Percentiles rank a stretch among this genome's conserved stretches.
These are phyloP conservation scores for Schrankia costaestrigalis DNA, from an alignment of 2,888 invertebrate genomes.

Conservation along the genomic window DNA sequence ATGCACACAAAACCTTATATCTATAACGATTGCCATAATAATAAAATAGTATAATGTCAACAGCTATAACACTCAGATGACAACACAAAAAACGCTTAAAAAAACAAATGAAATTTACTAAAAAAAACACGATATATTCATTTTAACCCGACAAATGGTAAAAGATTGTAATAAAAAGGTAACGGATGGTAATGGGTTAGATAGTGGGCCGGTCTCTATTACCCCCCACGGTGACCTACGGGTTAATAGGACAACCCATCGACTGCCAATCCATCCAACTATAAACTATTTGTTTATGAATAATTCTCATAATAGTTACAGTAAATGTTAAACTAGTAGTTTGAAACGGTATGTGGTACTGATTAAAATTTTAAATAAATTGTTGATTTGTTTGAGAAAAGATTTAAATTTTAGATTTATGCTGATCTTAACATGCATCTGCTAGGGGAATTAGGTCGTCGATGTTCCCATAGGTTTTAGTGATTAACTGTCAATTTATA, in stretches of 20 bases:
- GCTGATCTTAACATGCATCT: slow-evolving; percentile 12
- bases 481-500: slow-evolving; percentile 1
- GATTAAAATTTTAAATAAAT: slow-evolving; percentile 24
- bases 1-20: slow-evolving; percentile 10
- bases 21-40: slow-evolving; percentile 15
- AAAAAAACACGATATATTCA: slow-evolving; percentile 17
- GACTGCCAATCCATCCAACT: slow-evolving; percentile 9
- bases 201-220: slow-evolving; percentile 27
- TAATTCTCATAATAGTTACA: slow-evolving; percentile 28
- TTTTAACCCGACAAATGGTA: slow-evolving; percentile 42
- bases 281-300: slow-evolving; percentile 38
- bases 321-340: slow-evolving; percentile 17
- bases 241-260: slow-evolving; percentile 21
- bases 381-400: slow-evolving; percentile 9
- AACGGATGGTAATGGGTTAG: slow-evolving; percentile 48
- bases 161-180: slow-evolving; percentile 49
- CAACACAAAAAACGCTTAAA: slow-evolving; percentile 22
- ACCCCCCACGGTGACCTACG: slow-evolving; percentile 30
- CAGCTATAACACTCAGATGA: slow-evolving; percentile 14
- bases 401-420: slow-evolving; percentile 17
- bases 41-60: slow-evolving; percentile 24
- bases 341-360: slow-evolving; percentile 20
- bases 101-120: slow-evolving; percentile 27
- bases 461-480: slow-evolving; percentile 3
- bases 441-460: slow-evolving; percentile 3